Percentiles rank a stretch among this genome's conserved stretches.
phyloP scores from a whole-genome alignment of 2,113 vertebrate genomes.

The Delphinus delphis region DNA sequence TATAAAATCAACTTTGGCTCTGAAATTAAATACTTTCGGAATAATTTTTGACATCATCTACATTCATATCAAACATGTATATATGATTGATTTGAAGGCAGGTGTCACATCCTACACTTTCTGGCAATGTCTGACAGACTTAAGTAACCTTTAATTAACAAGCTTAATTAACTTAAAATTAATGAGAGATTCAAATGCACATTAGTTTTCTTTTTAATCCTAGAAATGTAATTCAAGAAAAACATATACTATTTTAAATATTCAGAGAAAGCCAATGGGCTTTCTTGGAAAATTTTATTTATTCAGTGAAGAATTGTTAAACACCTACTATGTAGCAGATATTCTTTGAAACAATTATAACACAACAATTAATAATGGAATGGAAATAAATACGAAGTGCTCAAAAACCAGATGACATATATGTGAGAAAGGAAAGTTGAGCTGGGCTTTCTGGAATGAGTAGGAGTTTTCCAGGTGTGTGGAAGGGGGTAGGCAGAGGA shows the following conservation, averaged over 20 bases:
- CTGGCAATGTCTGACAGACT: neutral
- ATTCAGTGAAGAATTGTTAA: neutral
- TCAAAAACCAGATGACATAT: neutral
- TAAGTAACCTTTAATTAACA: neutral
- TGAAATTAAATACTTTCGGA: neutral
- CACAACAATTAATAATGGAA: neutral
- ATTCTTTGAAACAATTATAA: neutral
- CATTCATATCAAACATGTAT: neutral
- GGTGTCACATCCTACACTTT: neutral
- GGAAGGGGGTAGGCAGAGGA: neutral
- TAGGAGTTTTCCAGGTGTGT: neutral
- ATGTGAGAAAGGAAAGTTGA: neutral
- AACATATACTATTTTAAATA: neutral
- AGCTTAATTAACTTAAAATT: neutral
- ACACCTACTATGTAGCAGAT: neutral
- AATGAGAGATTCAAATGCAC: neutral
- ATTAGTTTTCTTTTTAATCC: neutral
- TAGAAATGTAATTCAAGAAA: neutral
- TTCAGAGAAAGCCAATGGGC: neutral
- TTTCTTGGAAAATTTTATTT: conserved; percentile 20
- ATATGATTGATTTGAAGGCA: neutral
- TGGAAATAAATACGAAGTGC: neutral
- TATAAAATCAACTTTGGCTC: neutral
- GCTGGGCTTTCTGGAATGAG: neutral
- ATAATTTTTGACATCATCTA: neutral